These are phyloP conservation scores for Papilio elwesi DNA, from an alignment of 2,888 invertebrate genomes.

Conservation along the genomic window DNA sequence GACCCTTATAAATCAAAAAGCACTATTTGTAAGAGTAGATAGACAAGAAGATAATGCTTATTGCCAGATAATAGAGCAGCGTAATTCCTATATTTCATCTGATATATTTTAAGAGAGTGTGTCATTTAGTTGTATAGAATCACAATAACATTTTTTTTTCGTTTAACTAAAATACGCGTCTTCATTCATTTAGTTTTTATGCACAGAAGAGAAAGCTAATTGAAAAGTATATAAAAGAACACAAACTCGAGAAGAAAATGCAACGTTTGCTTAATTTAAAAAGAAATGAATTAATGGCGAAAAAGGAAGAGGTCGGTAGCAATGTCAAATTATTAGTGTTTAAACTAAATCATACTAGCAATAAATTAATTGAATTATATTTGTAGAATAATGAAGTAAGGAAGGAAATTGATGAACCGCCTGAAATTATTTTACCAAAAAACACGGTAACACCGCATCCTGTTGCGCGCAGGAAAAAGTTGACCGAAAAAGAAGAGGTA, in stretches of 20 bases:
- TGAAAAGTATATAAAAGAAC: constrained; percentile 30
- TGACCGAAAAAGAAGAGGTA: constrained; percentile 9
- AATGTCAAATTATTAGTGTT: background rate
- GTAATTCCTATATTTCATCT: no score
- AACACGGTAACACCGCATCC: background rate
- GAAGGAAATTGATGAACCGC: background rate
- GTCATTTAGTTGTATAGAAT: no score
- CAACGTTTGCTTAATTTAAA: constrained; percentile 14
- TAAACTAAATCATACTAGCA: background rate
- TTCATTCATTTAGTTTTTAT: constrained; percentile 13
- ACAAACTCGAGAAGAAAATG: constrained; percentile 22
- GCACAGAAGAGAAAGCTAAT: constrained; percentile 18
- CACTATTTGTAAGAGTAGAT: no score
- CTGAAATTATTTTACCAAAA: constrained; percentile 2
- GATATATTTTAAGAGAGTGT: background rate
- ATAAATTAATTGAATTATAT: background rate
- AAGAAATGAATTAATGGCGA: background rate
- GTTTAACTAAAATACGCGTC: background rate
- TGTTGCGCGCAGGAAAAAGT: constrained; percentile 4
- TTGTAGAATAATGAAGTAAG: background rate
- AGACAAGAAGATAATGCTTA: no score
- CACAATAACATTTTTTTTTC: no score
- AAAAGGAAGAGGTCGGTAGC: background rate
- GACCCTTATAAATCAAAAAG: no score
- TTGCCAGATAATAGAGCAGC: no score